phyloP scores from a whole-genome alignment of 2,797 vertebrate genomes.

The Paratrypauchen microcephalus region DNA sequence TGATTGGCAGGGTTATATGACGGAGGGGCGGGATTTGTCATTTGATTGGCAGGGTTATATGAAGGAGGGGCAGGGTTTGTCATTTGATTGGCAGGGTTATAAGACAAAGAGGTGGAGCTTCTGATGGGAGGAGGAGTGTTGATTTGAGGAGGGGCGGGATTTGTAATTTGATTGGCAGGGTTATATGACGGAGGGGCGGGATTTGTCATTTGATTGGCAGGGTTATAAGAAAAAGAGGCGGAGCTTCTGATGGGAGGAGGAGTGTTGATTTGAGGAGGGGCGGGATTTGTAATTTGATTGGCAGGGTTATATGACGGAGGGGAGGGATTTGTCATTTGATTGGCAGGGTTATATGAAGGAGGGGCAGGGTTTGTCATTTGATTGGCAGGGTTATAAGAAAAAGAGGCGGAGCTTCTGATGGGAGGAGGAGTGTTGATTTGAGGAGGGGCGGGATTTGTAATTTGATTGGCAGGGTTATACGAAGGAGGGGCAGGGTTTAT shows the following conservation, averaged over 20 bases:
- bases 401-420: not conserved
- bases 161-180: not conserved
- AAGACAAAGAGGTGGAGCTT: not conserved
- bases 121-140: no score
- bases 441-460: not conserved
- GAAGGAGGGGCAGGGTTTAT: not conserved
- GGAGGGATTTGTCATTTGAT: not conserved
- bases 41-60: not conserved
- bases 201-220: no score
- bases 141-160: no score
- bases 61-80: not conserved
- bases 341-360: not conserved
- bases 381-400: not conserved
- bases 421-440: not conserved
- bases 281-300: not conserved
- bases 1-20: not conserved
- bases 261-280: not conserved
- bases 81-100: not conserved
- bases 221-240: not conserved
- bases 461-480: no score
- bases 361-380: not conserved
- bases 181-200: conserved; percentile 2
- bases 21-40: not conserved
- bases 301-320: not conserved
- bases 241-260: not conserved